Percentiles rank a stretch among this genome's conserved stretches.
phyloP scores from a whole-genome alignment of 2,888 invertebrate species.

The Ectemnius continuus region DNA sequence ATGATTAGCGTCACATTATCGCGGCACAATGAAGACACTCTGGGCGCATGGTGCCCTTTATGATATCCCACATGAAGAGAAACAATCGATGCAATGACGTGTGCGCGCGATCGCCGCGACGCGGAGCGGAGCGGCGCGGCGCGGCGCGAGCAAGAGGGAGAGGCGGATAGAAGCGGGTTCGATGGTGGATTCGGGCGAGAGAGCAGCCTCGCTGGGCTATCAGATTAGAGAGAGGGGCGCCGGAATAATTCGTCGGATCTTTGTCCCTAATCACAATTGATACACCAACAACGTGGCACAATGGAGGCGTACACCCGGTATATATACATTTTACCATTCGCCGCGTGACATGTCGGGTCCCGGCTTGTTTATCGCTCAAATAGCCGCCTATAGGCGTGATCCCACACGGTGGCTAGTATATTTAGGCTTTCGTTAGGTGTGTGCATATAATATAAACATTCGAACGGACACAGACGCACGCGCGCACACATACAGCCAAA shows the following conservation, averaged over 20 bases:
- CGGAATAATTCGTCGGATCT: slow-evolving; percentile 67
- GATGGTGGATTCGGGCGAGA: background rate
- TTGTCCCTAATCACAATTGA: slow-evolving; percentile 67
- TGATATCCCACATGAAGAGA: slow-evolving; percentile 61
- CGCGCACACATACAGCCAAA: slow-evolving; percentile 8
- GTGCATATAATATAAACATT: slow-evolving; percentile 63
- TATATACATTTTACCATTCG: slow-evolving; percentile 64
- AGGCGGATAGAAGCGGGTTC: background rate
- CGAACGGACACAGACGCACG: slow-evolving; percentile 44
- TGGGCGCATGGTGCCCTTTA: slow-evolving; percentile 60
- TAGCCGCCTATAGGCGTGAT: slow-evolving; percentile 64
- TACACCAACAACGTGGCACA: slow-evolving; percentile 62
- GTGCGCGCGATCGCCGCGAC: slow-evolving; percentile 45
- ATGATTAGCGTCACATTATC: slow-evolving; percentile 59
- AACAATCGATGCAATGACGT: slow-evolving; percentile 66
- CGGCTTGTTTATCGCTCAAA: slow-evolving; percentile 65
- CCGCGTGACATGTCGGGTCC: slow-evolving; percentile 61
- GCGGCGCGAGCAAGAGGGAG: slow-evolving; percentile 1
- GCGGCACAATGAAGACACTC: slow-evolving; percentile 60
- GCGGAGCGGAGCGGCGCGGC: slow-evolving; percentile 12
- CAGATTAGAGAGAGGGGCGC: slow-evolving; percentile 62
- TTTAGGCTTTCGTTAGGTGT: slow-evolving; percentile 65
- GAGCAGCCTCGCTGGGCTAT: slow-evolving; percentile 48
- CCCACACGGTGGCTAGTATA: slow-evolving; percentile 63
- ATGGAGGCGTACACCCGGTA: slow-evolving; percentile 64